phyloP scores from a whole-genome alignment of 2,888 invertebrate species.

The Ormyrus rosae region DNA sequence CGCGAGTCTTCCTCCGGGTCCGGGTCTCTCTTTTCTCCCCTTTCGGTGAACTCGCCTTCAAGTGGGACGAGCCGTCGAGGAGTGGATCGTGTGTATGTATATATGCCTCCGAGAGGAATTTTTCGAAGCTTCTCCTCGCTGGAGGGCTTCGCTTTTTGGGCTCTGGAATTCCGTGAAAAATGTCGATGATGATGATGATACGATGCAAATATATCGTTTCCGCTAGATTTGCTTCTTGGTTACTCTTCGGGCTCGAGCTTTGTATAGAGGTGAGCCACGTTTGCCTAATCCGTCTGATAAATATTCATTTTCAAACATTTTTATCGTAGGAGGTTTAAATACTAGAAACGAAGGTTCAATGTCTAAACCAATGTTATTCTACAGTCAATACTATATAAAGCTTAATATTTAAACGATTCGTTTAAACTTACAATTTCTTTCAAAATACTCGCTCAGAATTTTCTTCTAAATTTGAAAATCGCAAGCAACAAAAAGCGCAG shows the following conservation, averaged over 20 bases:
- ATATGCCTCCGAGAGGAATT: conserved; percentile 42
- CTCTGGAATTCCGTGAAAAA: conserved; percentile 28
- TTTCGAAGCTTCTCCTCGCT: conserved; percentile 29
- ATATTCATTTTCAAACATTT: too few relatives aligned
- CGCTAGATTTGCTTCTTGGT: not conserved
- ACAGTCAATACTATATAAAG: too few relatives aligned
- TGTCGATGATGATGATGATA: conserved; percentile 23
- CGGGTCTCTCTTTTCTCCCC: conserved; percentile 10
- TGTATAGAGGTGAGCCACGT: too few relatives aligned
- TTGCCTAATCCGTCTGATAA: too few relatives aligned
- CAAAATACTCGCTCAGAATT: too few relatives aligned
- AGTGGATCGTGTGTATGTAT: not conserved
- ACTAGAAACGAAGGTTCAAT: too few relatives aligned
- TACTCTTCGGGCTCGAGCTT: too few relatives aligned
- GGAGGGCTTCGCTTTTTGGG: not conserved
- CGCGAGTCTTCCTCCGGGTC: not conserved
- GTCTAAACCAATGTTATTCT: too few relatives aligned
- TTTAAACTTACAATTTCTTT: too few relatives aligned
- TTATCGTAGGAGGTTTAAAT: too few relatives aligned
- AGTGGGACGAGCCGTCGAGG: conserved; percentile 23
- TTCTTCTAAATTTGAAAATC: too few relatives aligned
- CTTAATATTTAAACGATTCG: too few relatives aligned
- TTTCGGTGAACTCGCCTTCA: not conserved
- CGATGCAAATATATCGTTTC: conserved; percentile 35
- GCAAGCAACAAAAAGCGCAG: not conserved